phyloP scores from a whole-genome alignment of 2,797 vertebrate genomes.

The Helicolenus hilgendorfi region DNA sequence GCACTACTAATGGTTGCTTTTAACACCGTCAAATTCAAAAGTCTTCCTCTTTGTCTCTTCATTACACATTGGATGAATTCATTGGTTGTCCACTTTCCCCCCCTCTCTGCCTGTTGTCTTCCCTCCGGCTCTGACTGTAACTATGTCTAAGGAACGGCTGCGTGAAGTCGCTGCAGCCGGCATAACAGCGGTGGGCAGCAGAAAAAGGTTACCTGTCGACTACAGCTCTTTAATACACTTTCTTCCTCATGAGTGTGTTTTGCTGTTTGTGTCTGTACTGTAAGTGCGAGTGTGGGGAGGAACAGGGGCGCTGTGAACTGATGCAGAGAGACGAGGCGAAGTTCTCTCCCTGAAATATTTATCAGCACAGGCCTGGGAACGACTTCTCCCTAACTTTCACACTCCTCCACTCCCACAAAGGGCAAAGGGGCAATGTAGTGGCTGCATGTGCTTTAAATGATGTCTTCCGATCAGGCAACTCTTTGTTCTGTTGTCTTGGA shows the following conservation, averaged over 20 bases:
- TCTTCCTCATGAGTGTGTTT: constrained; percentile 53
- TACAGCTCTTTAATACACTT: constrained; percentile 59
- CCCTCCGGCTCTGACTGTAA: constrained; percentile 39
- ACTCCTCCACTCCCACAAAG: constrained; percentile 55
- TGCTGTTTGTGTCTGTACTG: constrained; percentile 53
- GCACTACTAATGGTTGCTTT: background rate
- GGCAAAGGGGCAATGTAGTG: constrained; percentile 48
- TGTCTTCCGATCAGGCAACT: constrained; percentile 54
- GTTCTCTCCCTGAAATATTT: constrained; percentile 83
- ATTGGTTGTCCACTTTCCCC: background rate
- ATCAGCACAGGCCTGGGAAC: constrained; percentile 62
- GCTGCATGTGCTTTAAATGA: constrained; percentile 58
- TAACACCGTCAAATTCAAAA: background rate
- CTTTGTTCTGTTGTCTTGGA: background rate
- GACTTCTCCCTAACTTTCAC: constrained; percentile 68
- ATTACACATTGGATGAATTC: constrained; percentile 21
- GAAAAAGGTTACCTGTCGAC: constrained; percentile 83
- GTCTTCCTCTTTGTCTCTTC: background rate
- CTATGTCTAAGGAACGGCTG: constrained; percentile 5
- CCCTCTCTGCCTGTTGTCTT: background rate
- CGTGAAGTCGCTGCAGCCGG: constrained; percentile 3
- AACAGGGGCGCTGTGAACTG: constrained; percentile 65
- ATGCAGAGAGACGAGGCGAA: constrained; percentile 81
- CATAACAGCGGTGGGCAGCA: constrained; percentile 56
- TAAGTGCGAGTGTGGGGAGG: constrained; percentile 37